Base-by-base conservation (phyloP, 2,113 vertebrate genomes). In the Cervus canadensis region DNA sequence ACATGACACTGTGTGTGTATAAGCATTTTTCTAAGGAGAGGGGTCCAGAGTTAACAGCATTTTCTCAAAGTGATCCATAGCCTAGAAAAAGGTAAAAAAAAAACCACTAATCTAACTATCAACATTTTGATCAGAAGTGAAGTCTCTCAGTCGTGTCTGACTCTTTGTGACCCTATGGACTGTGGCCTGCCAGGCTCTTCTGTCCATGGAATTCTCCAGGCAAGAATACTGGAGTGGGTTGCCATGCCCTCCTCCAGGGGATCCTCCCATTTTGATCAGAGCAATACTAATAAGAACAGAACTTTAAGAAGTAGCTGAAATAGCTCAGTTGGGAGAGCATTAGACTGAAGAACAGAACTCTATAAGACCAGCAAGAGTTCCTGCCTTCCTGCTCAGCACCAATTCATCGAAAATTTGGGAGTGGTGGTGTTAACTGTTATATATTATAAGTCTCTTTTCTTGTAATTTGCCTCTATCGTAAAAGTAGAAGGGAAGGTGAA, bases 121-220 rank as follows among this genome's bases (percentile, higher is more conserved):
- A 76, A 21, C 84, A 93, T 97, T 97, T 97, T 87, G 82, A 78
- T 64, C 59, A 86, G 45, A 62, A 90, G 36, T 71, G n/a, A 71
- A 71, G n/a, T 40, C 5, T 0, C 5, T 71, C 19, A 71, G 67
- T 71, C 5, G 0, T 71, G 19, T 71, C n/a, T 36, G 64, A 71
- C n/a, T 71, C n/a, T 71, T 71, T 40, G 16, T 2, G 17, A 54
- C 52, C 52, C 52, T 54, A 19, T 54, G 52, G 52, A 54, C 52
- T 54, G 52, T 54, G 52, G 52, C 52, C 52, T 54, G 67, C 67
- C 67, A 71, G 19, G 67, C 10, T 71, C n/a, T 71, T 71, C 67
- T 40, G 67, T 71, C 67, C 67, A 40, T 23, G 67, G 19, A 11
- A 71, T 40, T 40, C 36, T 36, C n/a, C n/a, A 6, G 67, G 67